Evolutionary conservation across 2,113 vertebrate genomes (phyloP).

Genomic region (Abramis brama): DNA sequence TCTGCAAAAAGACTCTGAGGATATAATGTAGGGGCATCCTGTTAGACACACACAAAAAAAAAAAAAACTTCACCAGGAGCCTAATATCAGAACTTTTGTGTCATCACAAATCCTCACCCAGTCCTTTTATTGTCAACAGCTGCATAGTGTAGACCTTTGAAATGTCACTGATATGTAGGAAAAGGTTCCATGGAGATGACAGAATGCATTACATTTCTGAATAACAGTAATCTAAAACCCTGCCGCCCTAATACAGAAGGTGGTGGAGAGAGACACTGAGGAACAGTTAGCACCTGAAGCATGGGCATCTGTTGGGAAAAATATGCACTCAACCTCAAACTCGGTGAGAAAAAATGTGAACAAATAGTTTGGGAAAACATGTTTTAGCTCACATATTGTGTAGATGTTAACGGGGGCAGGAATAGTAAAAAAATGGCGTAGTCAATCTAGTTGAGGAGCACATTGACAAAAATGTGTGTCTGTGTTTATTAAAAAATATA

Average conservation of each 20-base stretch:
- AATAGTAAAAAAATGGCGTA: slow-evolving; percentile 66
- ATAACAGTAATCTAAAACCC: slow-evolving; percentile 74
- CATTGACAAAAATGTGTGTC: slow-evolving; percentile 22
- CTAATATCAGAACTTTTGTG: neutral
- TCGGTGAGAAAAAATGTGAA: slow-evolving; percentile 79
- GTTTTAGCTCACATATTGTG: slow-evolving; percentile 74
- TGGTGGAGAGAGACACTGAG: slow-evolving; percentile 80
- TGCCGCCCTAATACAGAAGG: slow-evolving; percentile 79
- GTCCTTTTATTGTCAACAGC: slow-evolving; percentile 50
- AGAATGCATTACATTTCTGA: slow-evolving; percentile 69
- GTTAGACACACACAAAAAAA: neutral
- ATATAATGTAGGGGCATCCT: slow-evolving; percentile 34
- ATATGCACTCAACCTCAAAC: slow-evolving; percentile 78
- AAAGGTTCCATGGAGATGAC: slow-evolving; percentile 68
- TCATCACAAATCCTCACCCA: slow-evolving; percentile 28
- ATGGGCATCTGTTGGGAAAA: slow-evolving; percentile 80
- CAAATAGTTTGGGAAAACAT: slow-evolving; percentile 73
- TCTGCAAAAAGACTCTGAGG: slow-evolving; percentile 14
- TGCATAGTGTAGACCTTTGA: slow-evolving; percentile 55
- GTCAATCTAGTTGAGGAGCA: slow-evolving; percentile 12
- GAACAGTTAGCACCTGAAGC: slow-evolving; percentile 80
- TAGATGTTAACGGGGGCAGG: slow-evolving; percentile 67
- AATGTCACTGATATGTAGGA: slow-evolving; percentile 68
- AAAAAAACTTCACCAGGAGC: slow-evolving; percentile 18
- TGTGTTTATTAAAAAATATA: neutral